A percentile compares a stretch with the other conserved stretches of the same genome.
These are phyloP conservation scores for Verasper variegatus DNA, from an alignment of 2,113 vertebrate genomes.

Conservation along the genomic window DNA sequence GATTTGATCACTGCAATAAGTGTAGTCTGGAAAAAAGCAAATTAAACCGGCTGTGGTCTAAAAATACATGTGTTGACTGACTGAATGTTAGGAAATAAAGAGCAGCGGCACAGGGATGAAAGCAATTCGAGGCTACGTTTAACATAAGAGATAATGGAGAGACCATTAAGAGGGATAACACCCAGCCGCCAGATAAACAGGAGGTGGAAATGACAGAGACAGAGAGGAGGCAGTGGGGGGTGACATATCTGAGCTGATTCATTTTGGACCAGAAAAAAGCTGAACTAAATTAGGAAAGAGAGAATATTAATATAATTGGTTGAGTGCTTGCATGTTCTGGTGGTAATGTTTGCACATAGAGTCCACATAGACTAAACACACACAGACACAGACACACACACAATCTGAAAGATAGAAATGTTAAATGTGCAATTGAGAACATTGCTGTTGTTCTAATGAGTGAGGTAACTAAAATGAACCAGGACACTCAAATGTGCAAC, in stretches of 20 bases:
- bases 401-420: neutral
- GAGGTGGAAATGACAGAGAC: conserved; percentile 52
- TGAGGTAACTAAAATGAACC: neutral
- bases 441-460: neutral
- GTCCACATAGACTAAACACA: neutral
- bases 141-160: conserved; percentile 49
- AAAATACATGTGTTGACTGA: conserved; percentile 26
- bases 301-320: conserved; percentile 4
- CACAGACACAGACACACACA: neutral
- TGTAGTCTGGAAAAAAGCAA: neutral
- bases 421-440: neutral
- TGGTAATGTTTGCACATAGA: neutral
- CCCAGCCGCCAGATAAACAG: conserved; percentile 54
- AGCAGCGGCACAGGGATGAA: conserved; percentile 33
- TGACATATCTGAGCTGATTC: conserved; percentile 38
- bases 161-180: conserved; percentile 55
- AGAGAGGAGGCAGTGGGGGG: conserved; percentile 41
- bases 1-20: neutral
- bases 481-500: neutral
- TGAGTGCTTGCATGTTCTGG: conserved; percentile 4
- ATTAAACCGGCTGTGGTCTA: neutral
- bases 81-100: conserved; percentile 33
- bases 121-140: conserved; percentile 44
- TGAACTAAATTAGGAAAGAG: conserved; percentile 21
- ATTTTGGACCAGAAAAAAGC: conserved; percentile 20